These are phyloP conservation scores for Lucifuga dentata DNA, from an alignment of 2,113 vertebrate genomes.

Conservation along the genomic window DNA sequence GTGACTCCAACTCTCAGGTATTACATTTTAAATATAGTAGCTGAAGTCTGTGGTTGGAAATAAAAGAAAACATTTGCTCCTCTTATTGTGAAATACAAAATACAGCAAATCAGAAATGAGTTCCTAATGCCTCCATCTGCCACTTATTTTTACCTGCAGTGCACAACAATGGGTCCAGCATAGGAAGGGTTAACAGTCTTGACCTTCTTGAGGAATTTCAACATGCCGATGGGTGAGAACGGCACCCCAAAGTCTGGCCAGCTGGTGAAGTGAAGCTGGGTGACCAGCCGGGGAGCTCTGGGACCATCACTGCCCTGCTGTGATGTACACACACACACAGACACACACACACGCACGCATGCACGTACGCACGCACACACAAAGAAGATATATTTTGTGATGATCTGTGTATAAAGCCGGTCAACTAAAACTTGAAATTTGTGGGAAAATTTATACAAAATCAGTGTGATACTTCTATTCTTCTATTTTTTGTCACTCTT, in stretches of 20 bases:
- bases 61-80: too few species aligned
- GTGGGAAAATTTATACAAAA: too few species aligned
- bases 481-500: too few species aligned
- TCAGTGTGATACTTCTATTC: too few species aligned
- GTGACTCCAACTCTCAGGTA: not conserved
- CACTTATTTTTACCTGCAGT: conserved; percentile 90
- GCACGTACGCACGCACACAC: too few species aligned
- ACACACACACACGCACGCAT: too few species aligned
- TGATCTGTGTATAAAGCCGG: too few species aligned
- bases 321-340: conserved; percentile 39
- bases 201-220: conserved; percentile 98
- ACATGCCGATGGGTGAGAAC: conserved; percentile 98
- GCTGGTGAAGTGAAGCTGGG: conserved; percentile 98
- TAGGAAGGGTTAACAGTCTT: conserved; percentile 89
- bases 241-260: conserved; percentile 99
- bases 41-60: too few species aligned
- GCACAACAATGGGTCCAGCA: conserved; percentile 92
- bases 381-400: too few species aligned
- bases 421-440: not conserved
- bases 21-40: too few species aligned
- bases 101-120: not conserved
- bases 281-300: conserved; percentile 89
- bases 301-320: conserved; percentile 89
- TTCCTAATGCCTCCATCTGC: not conserved
- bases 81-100: too few species aligned